Evolutionary conservation across 1,140 invertebrate genomes (phyloP).

Genomic region (Rhizoglyphus robini): DNA sequence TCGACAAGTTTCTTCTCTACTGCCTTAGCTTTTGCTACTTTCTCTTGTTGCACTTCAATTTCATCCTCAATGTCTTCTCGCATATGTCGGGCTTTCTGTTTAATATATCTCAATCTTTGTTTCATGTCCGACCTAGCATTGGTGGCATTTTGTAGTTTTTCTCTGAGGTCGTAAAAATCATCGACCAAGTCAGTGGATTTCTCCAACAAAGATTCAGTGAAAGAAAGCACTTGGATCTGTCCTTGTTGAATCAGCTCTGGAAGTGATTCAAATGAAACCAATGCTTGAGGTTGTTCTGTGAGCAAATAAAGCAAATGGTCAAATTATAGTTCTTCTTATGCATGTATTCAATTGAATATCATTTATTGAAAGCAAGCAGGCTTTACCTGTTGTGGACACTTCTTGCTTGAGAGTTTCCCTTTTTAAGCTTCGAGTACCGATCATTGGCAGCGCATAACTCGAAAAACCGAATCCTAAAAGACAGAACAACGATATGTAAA

Average conservation of each 20-base stretch:
- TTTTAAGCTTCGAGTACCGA: no score
- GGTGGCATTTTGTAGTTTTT: neutral
- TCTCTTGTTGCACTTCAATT: neutral
- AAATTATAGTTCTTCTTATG: neutral
- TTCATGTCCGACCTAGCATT: neutral
- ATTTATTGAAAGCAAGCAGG: neutral
- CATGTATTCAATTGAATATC: neutral
- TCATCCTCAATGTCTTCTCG: neutral
- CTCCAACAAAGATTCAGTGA: neutral
- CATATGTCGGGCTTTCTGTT: neutral
- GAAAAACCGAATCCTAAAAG: no score
- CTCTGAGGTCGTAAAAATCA: neutral
- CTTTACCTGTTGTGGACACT: neutral
- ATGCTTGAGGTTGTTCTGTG: neutral
- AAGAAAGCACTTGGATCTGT: neutral
- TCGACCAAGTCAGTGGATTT: neutral
- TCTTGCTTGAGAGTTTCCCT: neutral
- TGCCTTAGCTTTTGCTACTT: neutral
- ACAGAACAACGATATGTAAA: no score
- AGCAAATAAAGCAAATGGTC: neutral
- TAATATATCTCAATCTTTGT: neutral
- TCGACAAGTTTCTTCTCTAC: neutral
- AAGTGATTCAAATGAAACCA: neutral
- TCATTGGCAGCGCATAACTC: no score
- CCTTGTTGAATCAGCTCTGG: neutral